Base-by-base conservation (phyloP, 1,140 invertebrate genomes). In the Polypedilum vanderplanki region DNA sequence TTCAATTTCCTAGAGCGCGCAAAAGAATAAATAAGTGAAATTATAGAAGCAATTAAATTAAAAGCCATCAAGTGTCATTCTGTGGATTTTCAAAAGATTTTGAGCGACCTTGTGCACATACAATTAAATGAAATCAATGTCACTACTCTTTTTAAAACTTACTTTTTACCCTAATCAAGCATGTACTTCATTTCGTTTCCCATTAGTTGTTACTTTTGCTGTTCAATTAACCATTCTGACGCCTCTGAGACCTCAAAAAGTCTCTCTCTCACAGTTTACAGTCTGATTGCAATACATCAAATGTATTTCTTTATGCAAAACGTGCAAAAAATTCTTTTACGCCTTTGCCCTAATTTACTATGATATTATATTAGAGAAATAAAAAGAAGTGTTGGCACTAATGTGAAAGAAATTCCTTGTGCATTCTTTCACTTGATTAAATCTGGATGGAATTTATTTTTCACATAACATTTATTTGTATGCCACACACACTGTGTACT, bases 371-470 rank as follows among this genome's bases (percentile, higher is more conserved):
- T 33, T n/a, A 57, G 12, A 57, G 10, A 12, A 12, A 46, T 46
- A 46, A 46, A 46, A 10, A 46, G 15, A 46, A 46, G 41, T 46
- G 41, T 46, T 46, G 41, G 41, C 41, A 57, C n/a, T 57, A 57
- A 57, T 57, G 24, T 33, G 24, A 33, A 33, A 33, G 24, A 33
- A 33, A 33, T 33, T 33, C 24, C 24, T 33, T 33, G 24, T 33
- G 46, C 46, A 57, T 57, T 57, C 46, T 12, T 57, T 57, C 46
- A n/a, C 12, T 57, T 57, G 46, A n/a, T 57, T n/a, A n/a, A 57
- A 12, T n/a, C 46, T 57, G 46, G 46, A 57, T 57, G 46, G 46
- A 57, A 57, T 57, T 57, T 57, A 1, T 57, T 57, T 57, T 12
- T 57, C 24, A 33, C 5, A 33, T 33, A 33, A 12, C 12, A 1